Evolutionary conservation across 2,888 invertebrate genomes (phyloP), one percentile per base, ranked within the genome.

Genomic region (Oeneis ivallda): DNA sequence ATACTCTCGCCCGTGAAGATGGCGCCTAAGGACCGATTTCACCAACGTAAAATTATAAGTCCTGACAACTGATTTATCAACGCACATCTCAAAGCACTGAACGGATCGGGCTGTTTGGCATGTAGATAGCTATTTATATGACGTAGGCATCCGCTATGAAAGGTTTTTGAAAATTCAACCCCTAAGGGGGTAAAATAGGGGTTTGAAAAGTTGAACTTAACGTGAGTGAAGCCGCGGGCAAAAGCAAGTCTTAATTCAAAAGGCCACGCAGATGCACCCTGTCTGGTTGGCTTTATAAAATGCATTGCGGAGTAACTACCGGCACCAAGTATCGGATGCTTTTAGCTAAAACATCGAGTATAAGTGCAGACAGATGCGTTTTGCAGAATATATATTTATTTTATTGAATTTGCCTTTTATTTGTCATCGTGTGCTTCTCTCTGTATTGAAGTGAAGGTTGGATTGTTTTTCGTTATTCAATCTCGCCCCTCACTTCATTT

Each of bases 261-360:
- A 62, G 50, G 19, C 15, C 15, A 59, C 37, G 65, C 59, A 65
- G 65, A 67, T 66, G 62, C 64, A 47, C 34, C 50, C 56, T 26
- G 49, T 39, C 49, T 56, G 41, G 54, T 43, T 34, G n/a, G 58
- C 47, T 58, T 53, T 61, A 57, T 65, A 63, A 62, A 65, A 67
- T 64, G 65, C 57, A 37, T 43, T 47, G 62, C 64, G 45, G 39
- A 64, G 65, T 64, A 60, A 66, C 59, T 57, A 61, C 60, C 39
- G 41, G 56, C 62, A 52, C 62, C n/a, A 58, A 65, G 54, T 67
- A 57, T 66, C 63, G 52, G 34, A 65, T 61, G 67, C 67, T 65
- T 66, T 69, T 66, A 68, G 69, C 61, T 53, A 65, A 50, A 50
- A 58, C 64, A 41, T 59, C 41, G 61, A 52, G 62, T 65, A 62